These are phyloP conservation scores for Aplocera efformata DNA, from an alignment of 2,888 invertebrate species.

Conservation along the genomic window DNA sequence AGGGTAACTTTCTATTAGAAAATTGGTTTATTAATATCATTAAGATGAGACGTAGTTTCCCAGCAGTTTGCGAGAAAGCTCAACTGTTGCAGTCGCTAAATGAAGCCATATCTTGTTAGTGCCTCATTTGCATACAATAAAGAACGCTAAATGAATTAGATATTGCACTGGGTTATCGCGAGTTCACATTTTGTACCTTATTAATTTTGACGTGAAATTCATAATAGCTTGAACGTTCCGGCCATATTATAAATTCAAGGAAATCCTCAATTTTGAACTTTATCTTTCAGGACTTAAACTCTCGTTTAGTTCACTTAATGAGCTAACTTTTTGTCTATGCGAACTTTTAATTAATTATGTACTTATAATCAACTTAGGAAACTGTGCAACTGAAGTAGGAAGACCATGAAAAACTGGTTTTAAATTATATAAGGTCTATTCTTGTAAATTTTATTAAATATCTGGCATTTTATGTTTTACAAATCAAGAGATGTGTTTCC, in stretches of 20 bases:
- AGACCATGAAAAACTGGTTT: conserved; percentile 5
- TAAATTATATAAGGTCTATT: conserved; percentile 11
- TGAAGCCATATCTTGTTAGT: conserved; percentile 41
- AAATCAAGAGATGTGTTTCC: too few relatives aligned
- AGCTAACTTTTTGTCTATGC: too few relatives aligned
- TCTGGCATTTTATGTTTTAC: neutral
- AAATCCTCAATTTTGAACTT: conserved; percentile 1
- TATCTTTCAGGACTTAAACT: neutral
- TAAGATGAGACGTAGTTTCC: conserved; percentile 22
- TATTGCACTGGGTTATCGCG: neutral
- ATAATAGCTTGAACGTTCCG: conserved; percentile 4
- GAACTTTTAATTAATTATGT: too few relatives aligned
- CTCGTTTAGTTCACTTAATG: too few relatives aligned
- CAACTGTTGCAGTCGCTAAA: conserved; percentile 24
- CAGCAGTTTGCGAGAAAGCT: conserved; percentile 17
- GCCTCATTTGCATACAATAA: conserved; percentile 53
- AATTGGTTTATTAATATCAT: conserved; percentile 30
- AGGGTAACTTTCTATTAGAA: conserved; percentile 26
- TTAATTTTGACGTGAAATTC: neutral
- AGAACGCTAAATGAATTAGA: conserved; percentile 42
- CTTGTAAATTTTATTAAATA: conserved; percentile 4
- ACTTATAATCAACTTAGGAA: too few relatives aligned
- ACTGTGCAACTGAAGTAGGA: too few relatives aligned
- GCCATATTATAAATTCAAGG: neutral
- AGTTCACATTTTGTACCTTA: conserved; percentile 7